phyloP scores from a whole-genome alignment of 1,140 invertebrate genomes.

The Akabosia matsudoensis region DNA sequence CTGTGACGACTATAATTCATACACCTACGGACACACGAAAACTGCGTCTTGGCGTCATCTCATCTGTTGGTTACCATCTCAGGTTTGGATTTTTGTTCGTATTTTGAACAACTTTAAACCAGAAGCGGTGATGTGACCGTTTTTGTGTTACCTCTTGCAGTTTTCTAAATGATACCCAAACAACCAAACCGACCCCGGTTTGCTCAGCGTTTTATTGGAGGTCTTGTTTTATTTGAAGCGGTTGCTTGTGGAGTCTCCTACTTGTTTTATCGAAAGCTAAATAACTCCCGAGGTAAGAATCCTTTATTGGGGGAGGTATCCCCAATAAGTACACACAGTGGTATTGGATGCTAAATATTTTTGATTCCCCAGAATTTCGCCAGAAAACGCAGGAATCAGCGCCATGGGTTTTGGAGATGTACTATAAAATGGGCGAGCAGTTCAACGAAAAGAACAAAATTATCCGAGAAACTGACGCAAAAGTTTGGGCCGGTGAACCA shows the following conservation, averaged over 20 bases:
- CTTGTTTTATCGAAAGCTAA: conserved; percentile 23
- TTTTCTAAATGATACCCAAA: background rate
- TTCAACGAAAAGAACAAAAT: background rate
- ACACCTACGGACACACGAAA: too few species aligned
- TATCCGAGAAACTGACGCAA: conserved; percentile 26
- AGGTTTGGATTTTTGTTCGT: too few species aligned
- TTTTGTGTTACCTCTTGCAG: background rate
- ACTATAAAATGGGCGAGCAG: conserved; percentile 34
- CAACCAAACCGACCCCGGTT: background rate
- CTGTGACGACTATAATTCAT: too few species aligned
- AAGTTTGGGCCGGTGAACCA: conserved; percentile 14
- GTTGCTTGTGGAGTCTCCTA: conserved; percentile 25
- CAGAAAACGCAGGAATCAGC: background rate
- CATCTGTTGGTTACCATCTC: too few species aligned
- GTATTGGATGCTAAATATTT: too few species aligned
- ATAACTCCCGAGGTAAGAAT: conserved; percentile 29
- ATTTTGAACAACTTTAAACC: too few species aligned
- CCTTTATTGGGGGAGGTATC: too few species aligned
- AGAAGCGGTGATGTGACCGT: background rate
- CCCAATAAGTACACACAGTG: too few species aligned
- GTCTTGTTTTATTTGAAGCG: conserved; percentile 30
- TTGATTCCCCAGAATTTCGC: conserved; percentile 28
- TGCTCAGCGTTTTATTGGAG: background rate
- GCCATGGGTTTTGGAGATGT: conserved; percentile 30
- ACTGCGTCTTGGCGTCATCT: too few species aligned